These are phyloP conservation scores for Stomorhina lunata DNA, from an alignment of 2,888 invertebrate species.

Conservation along the genomic window DNA sequence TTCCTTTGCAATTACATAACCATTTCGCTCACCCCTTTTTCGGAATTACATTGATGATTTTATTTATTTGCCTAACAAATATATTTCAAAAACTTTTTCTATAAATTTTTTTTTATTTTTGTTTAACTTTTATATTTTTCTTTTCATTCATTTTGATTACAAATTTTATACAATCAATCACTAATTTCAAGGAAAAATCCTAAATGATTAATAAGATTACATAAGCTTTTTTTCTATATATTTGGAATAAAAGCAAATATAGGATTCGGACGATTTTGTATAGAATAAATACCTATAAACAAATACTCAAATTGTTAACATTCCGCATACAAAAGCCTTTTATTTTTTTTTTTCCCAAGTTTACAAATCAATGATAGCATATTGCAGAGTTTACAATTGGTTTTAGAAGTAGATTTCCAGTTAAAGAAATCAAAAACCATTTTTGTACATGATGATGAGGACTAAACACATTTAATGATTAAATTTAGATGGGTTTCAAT, in stretches of 20 bases:
- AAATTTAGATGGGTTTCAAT: conserved; percentile 22
- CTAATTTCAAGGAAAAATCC: background rate
- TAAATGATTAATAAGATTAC: conserved; percentile 25
- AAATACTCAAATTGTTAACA: conserved; percentile 6
- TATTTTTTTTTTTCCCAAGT: no score
- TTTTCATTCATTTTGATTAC: background rate
- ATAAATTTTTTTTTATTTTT: no score
- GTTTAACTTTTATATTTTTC: background rate
- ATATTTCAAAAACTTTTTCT: background rate
- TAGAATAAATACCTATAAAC: background rate
- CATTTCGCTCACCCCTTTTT: no score
- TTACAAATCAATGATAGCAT: background rate
- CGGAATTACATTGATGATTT: no score
- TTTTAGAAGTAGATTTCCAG: background rate
- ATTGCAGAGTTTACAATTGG: background rate
- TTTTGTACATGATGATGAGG: background rate
- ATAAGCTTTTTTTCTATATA: background rate
- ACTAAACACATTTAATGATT: conserved; percentile 17
- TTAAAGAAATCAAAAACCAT: background rate
- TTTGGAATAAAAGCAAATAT: background rate
- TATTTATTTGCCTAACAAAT: background rate
- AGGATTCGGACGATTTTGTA: background rate
- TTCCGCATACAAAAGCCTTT: conserved; percentile 12
- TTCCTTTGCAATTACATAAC: no score
- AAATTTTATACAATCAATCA: conserved; percentile 42